Evolutionary conservation across 2,888 invertebrate genomes (phyloP).

Genomic region (Chironomus riparius): DNA sequence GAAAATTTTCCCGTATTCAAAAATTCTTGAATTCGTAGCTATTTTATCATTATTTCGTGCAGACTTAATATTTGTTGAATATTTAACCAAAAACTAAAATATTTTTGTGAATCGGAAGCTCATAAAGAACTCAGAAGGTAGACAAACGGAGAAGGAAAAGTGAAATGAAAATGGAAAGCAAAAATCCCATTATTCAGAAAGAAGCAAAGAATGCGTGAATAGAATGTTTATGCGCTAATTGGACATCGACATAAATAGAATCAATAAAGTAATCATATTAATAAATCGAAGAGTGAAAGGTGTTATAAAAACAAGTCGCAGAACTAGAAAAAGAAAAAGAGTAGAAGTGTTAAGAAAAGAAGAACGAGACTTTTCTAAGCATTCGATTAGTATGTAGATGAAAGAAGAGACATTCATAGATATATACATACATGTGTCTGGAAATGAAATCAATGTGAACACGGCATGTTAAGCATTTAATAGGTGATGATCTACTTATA

Average conservation of each 20-base stretch:
- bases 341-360: no score
- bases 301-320: background rate
- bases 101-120: background rate
- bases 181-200: background rate
- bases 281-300: constrained; percentile 1
- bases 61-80: background rate
- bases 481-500: no score
- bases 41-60: background rate
- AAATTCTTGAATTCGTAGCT: background rate
- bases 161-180: background rate
- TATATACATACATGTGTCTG: no score
- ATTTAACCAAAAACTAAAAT: background rate
- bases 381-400: no score
- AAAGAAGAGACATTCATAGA: no score
- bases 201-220: no score
- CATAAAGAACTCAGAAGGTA: background rate
- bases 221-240: background rate
- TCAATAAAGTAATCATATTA: background rate
- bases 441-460: no score
- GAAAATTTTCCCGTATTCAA: background rate
- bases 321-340: no score
- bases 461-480: no score
- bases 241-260: background rate
- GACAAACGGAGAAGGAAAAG: background rate
- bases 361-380: no score